These are phyloP conservation scores for Carcharodon carcharias DNA, from an alignment of 2,797 vertebrate genomes.

Conservation along the genomic window DNA sequence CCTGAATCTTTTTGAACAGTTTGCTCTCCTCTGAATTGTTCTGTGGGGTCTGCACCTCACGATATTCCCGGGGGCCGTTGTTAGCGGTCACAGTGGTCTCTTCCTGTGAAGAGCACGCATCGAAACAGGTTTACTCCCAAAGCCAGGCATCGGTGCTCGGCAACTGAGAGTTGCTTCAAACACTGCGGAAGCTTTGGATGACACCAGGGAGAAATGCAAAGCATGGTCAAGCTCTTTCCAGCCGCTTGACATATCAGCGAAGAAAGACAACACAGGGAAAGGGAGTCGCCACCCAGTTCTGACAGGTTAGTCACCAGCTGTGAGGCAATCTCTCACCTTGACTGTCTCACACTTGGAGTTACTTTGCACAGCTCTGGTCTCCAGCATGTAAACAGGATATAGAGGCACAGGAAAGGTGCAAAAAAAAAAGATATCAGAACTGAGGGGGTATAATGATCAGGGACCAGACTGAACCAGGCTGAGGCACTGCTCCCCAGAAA, in stretches of 20 bases:
- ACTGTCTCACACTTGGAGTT: neutral
- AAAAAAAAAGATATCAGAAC: no score
- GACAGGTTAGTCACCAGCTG: neutral
- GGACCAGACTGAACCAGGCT: no score
- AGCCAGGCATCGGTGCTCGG: neutral
- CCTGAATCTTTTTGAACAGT: neutral
- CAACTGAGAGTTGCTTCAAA: neutral
- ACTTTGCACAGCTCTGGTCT: neutral
- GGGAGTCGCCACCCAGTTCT: neutral
- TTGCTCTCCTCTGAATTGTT: neutral
- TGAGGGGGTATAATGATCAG: no score
- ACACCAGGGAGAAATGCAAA: neutral
- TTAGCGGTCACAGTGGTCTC: no score
- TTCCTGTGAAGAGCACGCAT: neutral
- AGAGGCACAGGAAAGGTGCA: neutral
- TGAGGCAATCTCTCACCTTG: neutral
- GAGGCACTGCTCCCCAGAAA: no score
- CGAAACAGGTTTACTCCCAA: neutral
- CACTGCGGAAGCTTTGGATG: neutral
- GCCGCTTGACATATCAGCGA: neutral
- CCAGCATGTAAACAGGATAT: neutral
- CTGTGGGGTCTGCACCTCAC: neutral
- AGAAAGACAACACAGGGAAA: neutral
- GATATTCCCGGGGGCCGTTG: neutral
- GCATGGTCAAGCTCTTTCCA: neutral